phyloP scores from a whole-genome alignment of 2,888 invertebrate species.

The Synergus itoensis region DNA sequence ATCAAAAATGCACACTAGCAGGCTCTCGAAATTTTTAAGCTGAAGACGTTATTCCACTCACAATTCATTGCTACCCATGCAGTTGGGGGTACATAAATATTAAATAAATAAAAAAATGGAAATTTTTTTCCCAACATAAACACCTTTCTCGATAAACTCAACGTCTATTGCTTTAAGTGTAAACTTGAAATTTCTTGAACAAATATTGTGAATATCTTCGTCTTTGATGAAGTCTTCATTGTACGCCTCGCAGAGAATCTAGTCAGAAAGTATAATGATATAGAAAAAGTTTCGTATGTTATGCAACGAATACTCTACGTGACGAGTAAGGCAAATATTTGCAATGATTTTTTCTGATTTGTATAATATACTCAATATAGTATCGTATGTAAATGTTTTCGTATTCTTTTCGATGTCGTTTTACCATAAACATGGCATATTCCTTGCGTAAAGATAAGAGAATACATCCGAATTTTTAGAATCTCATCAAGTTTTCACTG shows the following conservation, averaged over 20 bases:
- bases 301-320: slow-evolving; percentile 26
- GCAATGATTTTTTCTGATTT: slow-evolving; percentile 24
- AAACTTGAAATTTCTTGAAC: background rate
- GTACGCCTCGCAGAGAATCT: slow-evolving; percentile 18
- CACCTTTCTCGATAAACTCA: background rate
- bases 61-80: background rate
- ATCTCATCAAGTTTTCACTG: background rate
- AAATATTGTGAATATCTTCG: slow-evolving; percentile 20
- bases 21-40: background rate
- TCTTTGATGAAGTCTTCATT: slow-evolving; percentile 16
- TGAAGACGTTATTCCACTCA: background rate
- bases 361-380: slow-evolving; percentile 14
- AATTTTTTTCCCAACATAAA: background rate
- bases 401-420: slow-evolving; percentile 26
- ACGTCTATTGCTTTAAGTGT: slow-evolving; percentile 12
- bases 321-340: slow-evolving; percentile 5
- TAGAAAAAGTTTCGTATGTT: slow-evolving; percentile 12
- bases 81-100: slow-evolving; percentile 15
- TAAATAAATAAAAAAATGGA: background rate
- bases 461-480: background rate
- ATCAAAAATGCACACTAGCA: background rate
- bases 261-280: slow-evolving; percentile 2
- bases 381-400: slow-evolving; percentile 21
- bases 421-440: slow-evolving; percentile 15
- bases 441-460: slow-evolving; percentile 15